Evolutionary conservation across 2,113 vertebrate species (phyloP).

Genomic region (Vidua chalybeata): DNA sequence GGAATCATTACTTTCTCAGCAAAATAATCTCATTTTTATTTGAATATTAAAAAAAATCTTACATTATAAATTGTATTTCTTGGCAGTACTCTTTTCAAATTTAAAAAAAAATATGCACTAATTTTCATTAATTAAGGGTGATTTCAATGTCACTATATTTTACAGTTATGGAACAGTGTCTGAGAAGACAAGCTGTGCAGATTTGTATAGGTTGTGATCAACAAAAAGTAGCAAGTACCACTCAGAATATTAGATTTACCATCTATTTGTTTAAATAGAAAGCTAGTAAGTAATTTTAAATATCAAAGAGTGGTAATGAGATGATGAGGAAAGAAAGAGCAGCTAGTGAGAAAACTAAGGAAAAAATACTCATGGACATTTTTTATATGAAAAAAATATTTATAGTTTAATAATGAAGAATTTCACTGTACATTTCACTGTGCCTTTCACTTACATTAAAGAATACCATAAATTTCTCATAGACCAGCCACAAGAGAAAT

Average conservation of each 20-base stretch:
- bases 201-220: neutral
- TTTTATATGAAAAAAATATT: no score
- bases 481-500: neutral
- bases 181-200: neutral
- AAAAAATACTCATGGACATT: neutral
- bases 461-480: neutral
- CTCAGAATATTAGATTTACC: neutral
- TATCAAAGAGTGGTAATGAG: neutral
- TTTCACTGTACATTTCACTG: neutral
- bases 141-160: neutral
- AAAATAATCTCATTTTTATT: neutral
- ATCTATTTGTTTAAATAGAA: neutral
- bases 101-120: neutral
- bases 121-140: neutral
- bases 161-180: neutral
- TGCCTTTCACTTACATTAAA: neutral
- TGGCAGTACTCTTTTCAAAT: neutral
- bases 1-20: neutral
- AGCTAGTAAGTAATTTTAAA: neutral
- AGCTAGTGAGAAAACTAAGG: neutral
- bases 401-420: neutral
- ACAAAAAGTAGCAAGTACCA: neutral
- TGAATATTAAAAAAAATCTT: neutral
- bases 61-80: neutral
- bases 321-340: neutral